phyloP scores from a whole-genome alignment of 2,888 invertebrate genomes.

The Drosophila paranaensis region DNA sequence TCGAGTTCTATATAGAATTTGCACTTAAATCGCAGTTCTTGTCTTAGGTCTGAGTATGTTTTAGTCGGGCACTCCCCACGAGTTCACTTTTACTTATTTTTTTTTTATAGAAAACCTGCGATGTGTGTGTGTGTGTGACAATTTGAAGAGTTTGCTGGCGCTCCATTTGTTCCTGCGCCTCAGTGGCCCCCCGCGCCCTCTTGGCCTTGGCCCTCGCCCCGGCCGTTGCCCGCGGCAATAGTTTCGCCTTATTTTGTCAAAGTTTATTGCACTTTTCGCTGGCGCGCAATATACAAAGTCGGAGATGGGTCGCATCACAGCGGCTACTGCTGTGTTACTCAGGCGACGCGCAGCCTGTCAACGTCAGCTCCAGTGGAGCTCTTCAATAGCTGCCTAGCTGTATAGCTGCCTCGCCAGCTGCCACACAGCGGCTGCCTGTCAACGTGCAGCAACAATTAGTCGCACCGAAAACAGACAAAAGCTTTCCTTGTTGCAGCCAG shows the following conservation, averaged over 20 bases:
- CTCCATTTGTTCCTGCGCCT: slow-evolving; percentile 42
- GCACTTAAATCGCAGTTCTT: not conserved
- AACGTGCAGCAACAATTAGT: slow-evolving; percentile 66
- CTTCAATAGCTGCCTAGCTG: slow-evolving; percentile 6
- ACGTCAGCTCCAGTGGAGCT: slow-evolving; percentile 4
- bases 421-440: slow-evolving; percentile 9
- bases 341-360: slow-evolving; percentile 38
- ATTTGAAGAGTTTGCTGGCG: slow-evolving; percentile 56
- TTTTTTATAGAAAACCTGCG: slow-evolving; percentile 5
- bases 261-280: slow-evolving; percentile 76
- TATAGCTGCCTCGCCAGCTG: slow-evolving; percentile 11
- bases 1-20: not conserved
- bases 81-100: slow-evolving; percentile 1
- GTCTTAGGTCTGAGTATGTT: not conserved
- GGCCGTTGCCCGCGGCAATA: slow-evolving; percentile 38
- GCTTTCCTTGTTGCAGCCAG: slow-evolving; percentile 8
- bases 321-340: slow-evolving; percentile 26
- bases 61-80: not conserved
- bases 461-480: slow-evolving; percentile 34
- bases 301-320: slow-evolving; percentile 27
- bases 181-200: not conserved
- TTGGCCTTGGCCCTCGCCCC: not conserved
- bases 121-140: slow-evolving; percentile 20
- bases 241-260: slow-evolving; percentile 63
- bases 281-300: slow-evolving; percentile 41